A percentile compares a stretch with the other conserved stretches of the same genome.
Evolutionary conservation across 2,113 vertebrate genomes (phyloP).

Genomic region (Hippocampus mohnikei): DNA sequence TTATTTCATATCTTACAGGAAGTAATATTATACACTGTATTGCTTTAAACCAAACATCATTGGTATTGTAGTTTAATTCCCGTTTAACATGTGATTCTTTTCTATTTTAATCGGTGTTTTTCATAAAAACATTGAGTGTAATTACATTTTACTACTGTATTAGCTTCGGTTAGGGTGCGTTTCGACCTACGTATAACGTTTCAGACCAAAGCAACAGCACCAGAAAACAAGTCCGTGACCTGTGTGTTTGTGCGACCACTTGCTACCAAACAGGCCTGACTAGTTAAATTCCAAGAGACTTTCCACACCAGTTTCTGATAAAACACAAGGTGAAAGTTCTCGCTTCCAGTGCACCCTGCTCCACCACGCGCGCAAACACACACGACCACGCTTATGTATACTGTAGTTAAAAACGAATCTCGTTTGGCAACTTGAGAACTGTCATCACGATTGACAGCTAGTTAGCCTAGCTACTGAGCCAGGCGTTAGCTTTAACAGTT

Average conservation of each 20-base stretch:
- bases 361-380: background rate
- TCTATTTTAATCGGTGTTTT: too few species aligned
- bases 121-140: too few species aligned
- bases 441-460: background rate
- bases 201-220: slow-evolving; percentile 5
- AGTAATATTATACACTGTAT: too few species aligned
- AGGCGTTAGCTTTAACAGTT: background rate
- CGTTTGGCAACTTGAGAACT: background rate
- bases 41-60: too few species aligned
- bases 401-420: background rate
- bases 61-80: too few species aligned
- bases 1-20: too few species aligned
- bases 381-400: background rate
- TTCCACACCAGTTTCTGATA: background rate
- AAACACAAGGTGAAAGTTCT: background rate
- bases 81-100: too few species aligned
- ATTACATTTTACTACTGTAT: too few species aligned
- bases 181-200: too few species aligned
- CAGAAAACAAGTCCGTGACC: background rate
- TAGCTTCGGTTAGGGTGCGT: too few species aligned
- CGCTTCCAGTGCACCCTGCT: background rate
- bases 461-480: background rate
- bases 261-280: background rate
- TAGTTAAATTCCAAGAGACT: background rate
- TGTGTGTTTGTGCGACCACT: background rate